These are phyloP conservation scores for Botia almorhae DNA, from an alignment of 2,797 vertebrate genomes.

Conservation along the genomic window DNA sequence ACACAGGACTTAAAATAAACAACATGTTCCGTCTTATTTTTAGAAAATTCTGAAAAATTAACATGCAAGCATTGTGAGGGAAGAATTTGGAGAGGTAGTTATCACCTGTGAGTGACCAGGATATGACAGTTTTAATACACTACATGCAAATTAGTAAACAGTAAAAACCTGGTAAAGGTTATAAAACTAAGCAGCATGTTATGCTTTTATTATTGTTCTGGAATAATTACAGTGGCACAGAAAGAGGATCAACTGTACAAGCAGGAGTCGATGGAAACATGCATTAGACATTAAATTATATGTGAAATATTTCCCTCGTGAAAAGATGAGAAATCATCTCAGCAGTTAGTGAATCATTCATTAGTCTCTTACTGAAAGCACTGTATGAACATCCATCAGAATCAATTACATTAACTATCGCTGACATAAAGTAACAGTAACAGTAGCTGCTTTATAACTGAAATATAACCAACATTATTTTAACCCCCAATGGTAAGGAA, in stretches of 20 bases:
- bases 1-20: conserved; percentile 13
- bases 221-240: conserved; percentile 8
- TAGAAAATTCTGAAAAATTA: conserved; percentile 40
- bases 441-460: not conserved
- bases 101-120: conserved; percentile 48
- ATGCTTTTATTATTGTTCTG: not conserved
- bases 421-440: not conserved
- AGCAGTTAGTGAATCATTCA: not conserved
- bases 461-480: not conserved
- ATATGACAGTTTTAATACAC: conserved; percentile 29
- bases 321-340: no score
- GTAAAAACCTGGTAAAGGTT: conserved; percentile 11
- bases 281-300: not conserved
- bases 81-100: conserved; percentile 58
- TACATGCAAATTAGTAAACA: conserved; percentile 53
- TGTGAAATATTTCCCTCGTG: no score
- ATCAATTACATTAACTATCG: not conserved
- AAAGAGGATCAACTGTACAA: not conserved
- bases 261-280: not conserved
- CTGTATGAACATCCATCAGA: not conserved
- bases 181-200: conserved; percentile 46
- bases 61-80: conserved; percentile 41
- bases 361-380: not conserved
- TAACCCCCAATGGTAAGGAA: not conserved
- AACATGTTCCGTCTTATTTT: conserved; percentile 9